These are phyloP conservation scores for Rhabdomys dilectus DNA, from an alignment of 2,113 vertebrate species.

Conservation along the genomic window DNA sequence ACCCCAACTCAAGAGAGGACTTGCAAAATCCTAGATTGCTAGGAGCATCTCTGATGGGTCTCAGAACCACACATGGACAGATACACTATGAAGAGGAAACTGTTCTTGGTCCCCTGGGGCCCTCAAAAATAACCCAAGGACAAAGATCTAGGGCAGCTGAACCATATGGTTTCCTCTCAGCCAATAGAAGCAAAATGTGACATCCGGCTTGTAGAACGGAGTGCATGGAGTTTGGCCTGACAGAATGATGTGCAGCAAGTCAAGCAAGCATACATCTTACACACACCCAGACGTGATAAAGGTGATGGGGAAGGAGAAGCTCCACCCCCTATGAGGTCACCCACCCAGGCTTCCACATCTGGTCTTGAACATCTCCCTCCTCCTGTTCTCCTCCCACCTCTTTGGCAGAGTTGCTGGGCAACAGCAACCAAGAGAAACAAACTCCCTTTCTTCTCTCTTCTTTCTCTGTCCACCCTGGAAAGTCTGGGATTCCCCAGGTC, in stretches of 20 bases:
- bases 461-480: slow-evolving; percentile 9
- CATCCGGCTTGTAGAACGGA: rapidly evolving
- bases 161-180: too few relatives aligned
- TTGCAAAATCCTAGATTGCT: background rate
- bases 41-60: too few relatives aligned
- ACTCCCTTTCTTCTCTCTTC: background rate
- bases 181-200: background rate
- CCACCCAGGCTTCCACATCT: background rate
- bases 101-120: background rate
- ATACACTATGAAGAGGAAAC: background rate
- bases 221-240: rapidly evolving
- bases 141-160: background rate
- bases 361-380: background rate
- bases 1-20: background rate
- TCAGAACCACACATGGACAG: background rate
- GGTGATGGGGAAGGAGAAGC: rapidly evolving
- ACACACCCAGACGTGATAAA: background rate
- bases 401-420: background rate
- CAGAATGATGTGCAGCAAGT: rapidly evolving
- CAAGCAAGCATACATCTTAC: background rate
- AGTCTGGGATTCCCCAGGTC: background rate
- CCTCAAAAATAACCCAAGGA: background rate
- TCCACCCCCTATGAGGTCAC: background rate
- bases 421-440: background rate
- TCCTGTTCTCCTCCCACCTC: background rate